These are phyloP conservation scores for Natrix natrix DNA, from an alignment of 2,797 vertebrate species.

Conservation along the genomic window DNA sequence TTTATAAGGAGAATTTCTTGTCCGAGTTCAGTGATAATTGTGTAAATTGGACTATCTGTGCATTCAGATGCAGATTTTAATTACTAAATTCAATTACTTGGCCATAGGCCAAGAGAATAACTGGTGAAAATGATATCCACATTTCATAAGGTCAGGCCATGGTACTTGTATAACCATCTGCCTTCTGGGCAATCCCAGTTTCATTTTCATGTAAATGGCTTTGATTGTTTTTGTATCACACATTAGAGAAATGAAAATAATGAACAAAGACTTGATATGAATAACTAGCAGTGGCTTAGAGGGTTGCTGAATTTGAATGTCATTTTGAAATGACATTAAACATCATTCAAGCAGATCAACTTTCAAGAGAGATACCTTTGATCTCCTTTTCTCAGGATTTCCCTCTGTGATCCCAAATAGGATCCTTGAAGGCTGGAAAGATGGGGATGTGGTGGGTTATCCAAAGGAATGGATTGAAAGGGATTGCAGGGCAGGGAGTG, in stretches of 20 bases:
- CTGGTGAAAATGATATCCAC: slow-evolving; percentile 17
- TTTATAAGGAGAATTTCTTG: neutral
- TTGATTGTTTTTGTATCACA: neutral
- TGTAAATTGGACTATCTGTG: slow-evolving; percentile 5
- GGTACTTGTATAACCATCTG: slow-evolving; percentile 3
- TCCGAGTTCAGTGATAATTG: slow-evolving; percentile 12
- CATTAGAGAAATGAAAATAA: neutral
- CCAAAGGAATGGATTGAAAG: neutral
- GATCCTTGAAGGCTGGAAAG: neutral
- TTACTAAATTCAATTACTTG: slow-evolving; percentile 26
- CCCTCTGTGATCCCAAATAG: neutral
- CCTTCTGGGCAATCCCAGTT: neutral
- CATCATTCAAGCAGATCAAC: neutral
- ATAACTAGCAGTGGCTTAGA: neutral
- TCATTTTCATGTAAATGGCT: neutral
- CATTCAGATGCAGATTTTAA: slow-evolving; percentile 28
- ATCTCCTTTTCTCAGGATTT: neutral
- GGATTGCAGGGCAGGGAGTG: neutral
- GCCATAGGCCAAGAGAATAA: neutral
- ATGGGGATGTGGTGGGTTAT: neutral
- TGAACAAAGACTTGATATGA: neutral
- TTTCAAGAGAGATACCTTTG: neutral
- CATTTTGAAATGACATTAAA: neutral
- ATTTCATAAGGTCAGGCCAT: neutral
- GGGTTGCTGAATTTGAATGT: neutral